A percentile compares a stretch with the other conserved stretches of the same genome.
Evolutionary conservation across 2,113 vertebrate genomes (phyloP).

Genomic region (Rhinolophus sinicus): DNA sequence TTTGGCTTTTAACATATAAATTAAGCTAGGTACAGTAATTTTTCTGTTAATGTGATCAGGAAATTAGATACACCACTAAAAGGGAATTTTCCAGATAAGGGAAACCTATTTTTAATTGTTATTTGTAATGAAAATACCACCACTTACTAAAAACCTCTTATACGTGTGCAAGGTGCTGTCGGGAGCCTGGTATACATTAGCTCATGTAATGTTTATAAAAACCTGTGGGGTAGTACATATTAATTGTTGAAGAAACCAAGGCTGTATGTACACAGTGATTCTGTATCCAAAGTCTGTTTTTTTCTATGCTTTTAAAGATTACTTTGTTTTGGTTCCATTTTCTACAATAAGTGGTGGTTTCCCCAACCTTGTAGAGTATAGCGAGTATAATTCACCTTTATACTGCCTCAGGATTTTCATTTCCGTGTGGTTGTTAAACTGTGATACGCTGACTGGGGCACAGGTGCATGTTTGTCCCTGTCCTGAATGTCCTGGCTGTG

Average conservation of each 20-base stretch:
- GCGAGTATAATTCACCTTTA: neutral
- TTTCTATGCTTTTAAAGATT: neutral
- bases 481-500: neutral
- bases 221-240: neutral
- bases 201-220: neutral
- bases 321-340: neutral
- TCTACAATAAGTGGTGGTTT: neutral
- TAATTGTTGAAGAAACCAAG: neutral
- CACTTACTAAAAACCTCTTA: neutral
- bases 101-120: conserved; percentile 10
- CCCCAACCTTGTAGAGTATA: neutral
- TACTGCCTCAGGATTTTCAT: neutral
- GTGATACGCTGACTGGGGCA: no score
- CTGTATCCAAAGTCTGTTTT: neutral
- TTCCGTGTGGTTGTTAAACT: neutral
- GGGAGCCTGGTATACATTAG: neutral
- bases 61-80: conserved; percentile 26
- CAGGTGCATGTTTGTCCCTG: rapidly evolving
- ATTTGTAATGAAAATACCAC: neutral
- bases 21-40: conserved; percentile 14
- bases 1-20: conserved; percentile 38
- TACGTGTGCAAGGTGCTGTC: neutral
- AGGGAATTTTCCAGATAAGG: neutral
- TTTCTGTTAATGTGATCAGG: neutral
- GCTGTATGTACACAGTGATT: neutral